These are phyloP conservation scores for Castor canadensis DNA, from an alignment of 2,113 vertebrate species.

Conservation along the genomic window DNA sequence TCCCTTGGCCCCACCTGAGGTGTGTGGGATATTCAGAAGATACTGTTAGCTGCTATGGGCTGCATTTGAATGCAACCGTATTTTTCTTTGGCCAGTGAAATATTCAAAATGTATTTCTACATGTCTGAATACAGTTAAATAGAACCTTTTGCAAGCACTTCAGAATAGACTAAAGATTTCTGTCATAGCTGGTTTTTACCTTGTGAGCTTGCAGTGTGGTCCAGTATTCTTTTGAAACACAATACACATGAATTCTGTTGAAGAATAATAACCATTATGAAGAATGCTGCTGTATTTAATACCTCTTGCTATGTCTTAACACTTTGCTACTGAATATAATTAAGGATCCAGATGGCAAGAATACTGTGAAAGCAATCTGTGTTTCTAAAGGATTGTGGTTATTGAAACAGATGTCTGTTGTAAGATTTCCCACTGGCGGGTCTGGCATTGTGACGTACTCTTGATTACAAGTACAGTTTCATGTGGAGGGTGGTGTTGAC, in stretches of 20 bases:
- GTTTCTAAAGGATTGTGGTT: slow-evolving; percentile 21
- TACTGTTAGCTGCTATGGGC: not conserved
- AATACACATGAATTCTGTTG: not conserved
- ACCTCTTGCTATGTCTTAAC: not conserved
- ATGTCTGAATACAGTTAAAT: not conserved
- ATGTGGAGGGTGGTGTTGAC: not conserved
- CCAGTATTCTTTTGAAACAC: not conserved
- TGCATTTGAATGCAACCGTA: not conserved
- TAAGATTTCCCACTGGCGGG: not conserved
- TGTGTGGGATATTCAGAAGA: not conserved
- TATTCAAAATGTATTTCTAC: not conserved
- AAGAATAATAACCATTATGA: not conserved
- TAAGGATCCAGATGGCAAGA: not conserved
- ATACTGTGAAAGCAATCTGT: not conserved
- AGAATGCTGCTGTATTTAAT: not conserved
- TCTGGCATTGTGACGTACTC: not conserved
- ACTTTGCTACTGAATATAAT: not conserved
- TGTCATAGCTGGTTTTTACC: not conserved
- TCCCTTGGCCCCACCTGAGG: not conserved
- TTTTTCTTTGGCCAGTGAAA: not conserved
- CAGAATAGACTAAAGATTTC: not conserved
- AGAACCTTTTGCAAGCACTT: not conserved
- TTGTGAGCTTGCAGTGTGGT: not conserved
- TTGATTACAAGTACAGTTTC: not conserved
- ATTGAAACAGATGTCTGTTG: not conserved